Evolutionary conservation across 2,797 vertebrate genomes (phyloP), one percentile per base, ranked within the genome.

Genomic region (Melanotaenia pygmaea): DNA sequence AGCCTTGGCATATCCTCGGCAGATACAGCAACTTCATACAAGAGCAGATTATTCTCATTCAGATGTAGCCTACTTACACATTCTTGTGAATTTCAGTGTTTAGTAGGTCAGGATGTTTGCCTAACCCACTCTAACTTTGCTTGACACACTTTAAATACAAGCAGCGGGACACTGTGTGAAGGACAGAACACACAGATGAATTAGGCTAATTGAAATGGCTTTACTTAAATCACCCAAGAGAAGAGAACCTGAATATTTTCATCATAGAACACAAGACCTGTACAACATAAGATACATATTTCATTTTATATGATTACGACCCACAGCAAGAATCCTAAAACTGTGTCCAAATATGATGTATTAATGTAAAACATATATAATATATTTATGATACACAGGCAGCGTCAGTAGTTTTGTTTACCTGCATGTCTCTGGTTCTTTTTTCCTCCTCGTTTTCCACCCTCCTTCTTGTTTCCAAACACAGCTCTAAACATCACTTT

Each of bases 171-270:
- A 88, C 77, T 73, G 84, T 51, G 72, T 88, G 79, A 87, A 88
- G 89, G 89, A 87, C 86, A 53, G 88, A 83, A 84, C 82, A 74
- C 73, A 59, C 85, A 90, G 77, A 85, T 86, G 85, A 94, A 94
- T 82, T 91, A 82, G 92, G 93, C 91, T 94, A 93, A 94, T 92
- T 92, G 86, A 86, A 92, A 79, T 84, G 85, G 88, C 85, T 92
- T 88, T 69, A 76, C 86, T 88, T 87, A 82, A 86, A 84, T 78
- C 92, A 93, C 91, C 91, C 85, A 66, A 77, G 90, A 92, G 88
- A 77, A 87, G 89, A 88, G 78, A 88, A 79, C 78, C 80, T 73
- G 77, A 76, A 80, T 71, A 82, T 77, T 76, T 34, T 70, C 51
- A 74, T 84, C 68, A 87, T 86, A 81, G 43, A 77, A 85, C 77